Conservation (phyloP, 2,113 vertebrate species). For the Tragelaphus strepsiceros region DNA sequence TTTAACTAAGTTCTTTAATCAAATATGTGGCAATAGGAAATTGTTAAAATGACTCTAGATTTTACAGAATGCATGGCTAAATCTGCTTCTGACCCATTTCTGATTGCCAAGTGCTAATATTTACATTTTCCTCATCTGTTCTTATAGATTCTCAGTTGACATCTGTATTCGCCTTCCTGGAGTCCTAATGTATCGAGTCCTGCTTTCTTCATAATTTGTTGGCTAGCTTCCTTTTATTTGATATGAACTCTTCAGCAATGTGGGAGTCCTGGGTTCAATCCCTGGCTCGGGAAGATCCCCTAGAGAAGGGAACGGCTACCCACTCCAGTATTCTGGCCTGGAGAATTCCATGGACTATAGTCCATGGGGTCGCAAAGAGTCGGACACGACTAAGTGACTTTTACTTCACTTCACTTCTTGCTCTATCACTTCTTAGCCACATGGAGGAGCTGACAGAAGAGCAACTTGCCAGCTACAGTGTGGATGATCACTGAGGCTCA, state of each 20-base stretch:
- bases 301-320: background rate
- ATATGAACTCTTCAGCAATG: background rate
- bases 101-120: background rate
- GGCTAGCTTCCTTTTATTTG: background rate
- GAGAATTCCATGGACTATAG: background rate
- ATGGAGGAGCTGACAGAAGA: background rate
- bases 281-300: background rate
- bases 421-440: background rate
- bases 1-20: background rate
- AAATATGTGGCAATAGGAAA: background rate
- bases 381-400: background rate
- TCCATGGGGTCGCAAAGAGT: background rate
- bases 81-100: background rate
- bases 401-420: background rate
- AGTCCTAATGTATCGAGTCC: background rate
- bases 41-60: background rate
- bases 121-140: background rate
- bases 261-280: background rate
- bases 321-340: background rate
- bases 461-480: background rate
- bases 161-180: background rate
- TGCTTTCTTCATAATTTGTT: background rate
- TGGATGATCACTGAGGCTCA: background rate
- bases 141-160: background rate
- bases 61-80: background rate